Conservation (phyloP, 1,140 invertebrate species). For the Paracyclopina nana region DNA sequence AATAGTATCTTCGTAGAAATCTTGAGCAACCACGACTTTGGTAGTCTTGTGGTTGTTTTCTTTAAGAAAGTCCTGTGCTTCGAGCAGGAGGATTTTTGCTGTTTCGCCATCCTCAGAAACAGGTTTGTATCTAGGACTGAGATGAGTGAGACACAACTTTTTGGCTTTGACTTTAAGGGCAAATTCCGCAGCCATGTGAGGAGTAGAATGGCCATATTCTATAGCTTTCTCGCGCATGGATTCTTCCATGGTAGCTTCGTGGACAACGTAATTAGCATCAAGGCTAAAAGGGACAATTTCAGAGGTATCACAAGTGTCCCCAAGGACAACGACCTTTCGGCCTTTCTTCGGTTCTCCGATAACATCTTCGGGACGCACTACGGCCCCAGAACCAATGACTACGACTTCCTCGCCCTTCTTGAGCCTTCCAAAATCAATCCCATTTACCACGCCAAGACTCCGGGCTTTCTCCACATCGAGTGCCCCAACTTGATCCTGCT, state of each 20-base stretch:
- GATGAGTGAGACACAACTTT: neutral
- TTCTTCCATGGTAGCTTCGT: neutral
- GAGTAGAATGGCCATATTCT: neutral
- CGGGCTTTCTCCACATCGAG: conserved; percentile 24
- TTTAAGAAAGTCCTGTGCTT: neutral
- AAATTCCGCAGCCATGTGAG: neutral
- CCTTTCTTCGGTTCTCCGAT: neutral
- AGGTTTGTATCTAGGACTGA: neutral
- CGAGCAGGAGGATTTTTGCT: neutral
- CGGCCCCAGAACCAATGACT: neutral
- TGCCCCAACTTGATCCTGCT: conserved; percentile 24
- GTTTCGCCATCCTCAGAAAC: neutral
- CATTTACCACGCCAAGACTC: conserved; percentile 25
- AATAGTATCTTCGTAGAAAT: no score
- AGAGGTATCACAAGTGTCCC: neutral
- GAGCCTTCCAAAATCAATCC: conserved; percentile 23
- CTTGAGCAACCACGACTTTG: no score
- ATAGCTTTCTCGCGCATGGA: neutral
- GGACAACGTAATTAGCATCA: neutral
- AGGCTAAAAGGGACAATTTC: neutral
- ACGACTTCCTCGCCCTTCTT: neutral
- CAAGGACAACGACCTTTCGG: neutral
- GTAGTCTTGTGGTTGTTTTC: no score
- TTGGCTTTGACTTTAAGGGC: neutral
- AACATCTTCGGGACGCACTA: neutral